These are phyloP conservation scores for Octonoba sinensis DNA, from an alignment of 2,888 invertebrate genomes.

Conservation along the genomic window DNA sequence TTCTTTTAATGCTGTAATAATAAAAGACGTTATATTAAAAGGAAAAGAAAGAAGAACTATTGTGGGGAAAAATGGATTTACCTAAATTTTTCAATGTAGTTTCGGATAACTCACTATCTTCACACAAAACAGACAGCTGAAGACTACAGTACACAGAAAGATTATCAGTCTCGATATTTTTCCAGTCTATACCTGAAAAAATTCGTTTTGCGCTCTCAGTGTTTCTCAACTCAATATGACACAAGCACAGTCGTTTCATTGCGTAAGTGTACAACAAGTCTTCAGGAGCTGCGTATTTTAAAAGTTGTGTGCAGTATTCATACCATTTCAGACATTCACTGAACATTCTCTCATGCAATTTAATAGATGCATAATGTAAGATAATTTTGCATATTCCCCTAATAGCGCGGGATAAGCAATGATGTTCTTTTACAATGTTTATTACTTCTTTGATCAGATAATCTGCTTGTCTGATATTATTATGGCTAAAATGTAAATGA, in stretches of 20 bases:
- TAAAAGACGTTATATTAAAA: no score
- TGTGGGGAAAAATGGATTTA: neutral
- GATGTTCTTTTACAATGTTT: neutral
- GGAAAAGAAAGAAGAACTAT: neutral
- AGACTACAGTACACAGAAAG: constrained; percentile 8
- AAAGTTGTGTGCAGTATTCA: constrained; percentile 11
- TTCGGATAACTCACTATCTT: constrained; percentile 18
- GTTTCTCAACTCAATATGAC: constrained; percentile 21
- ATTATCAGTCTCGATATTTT: neutral
- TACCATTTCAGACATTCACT: constrained; percentile 20
- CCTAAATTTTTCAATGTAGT: constrained; percentile 7
- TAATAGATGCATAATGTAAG: neutral
- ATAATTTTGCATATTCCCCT: constrained; percentile 1
- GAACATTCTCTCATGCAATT: constrained; percentile 3
- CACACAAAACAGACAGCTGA: constrained; percentile 8
- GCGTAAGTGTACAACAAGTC: neutral
- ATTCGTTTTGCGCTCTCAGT: constrained; percentile 8
- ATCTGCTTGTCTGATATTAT: neutral
- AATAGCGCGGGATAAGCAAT: no score
- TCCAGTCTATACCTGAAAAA: neutral
- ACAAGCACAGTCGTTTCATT: constrained; percentile 15
- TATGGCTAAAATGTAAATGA: neutral
- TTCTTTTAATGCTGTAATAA: neutral
- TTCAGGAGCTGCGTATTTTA: neutral
- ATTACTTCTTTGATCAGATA: neutral